A percentile compares a stretch with the other conserved stretches of the same genome.
phyloP scores from a whole-genome alignment of 1,140 invertebrate species.

The Anthonomus grandis region DNA sequence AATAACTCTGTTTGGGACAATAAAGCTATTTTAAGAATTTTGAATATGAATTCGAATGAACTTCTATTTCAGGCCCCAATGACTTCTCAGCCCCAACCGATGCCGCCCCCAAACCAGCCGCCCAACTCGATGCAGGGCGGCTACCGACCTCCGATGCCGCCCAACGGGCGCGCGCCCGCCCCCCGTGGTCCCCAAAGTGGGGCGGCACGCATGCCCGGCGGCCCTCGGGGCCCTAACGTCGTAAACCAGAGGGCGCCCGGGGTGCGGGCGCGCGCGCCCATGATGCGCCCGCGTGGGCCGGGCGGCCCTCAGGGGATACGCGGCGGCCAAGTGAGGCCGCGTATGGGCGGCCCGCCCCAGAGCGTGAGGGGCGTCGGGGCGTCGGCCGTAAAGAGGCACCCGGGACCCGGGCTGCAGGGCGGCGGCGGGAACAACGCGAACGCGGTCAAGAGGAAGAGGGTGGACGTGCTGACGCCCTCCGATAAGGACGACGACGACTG shows the following conservation, averaged over 20 bases:
- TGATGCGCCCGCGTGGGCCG: slow-evolving; percentile 30
- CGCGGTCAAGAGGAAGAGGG: slow-evolving; percentile 49
- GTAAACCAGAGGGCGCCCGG: slow-evolving; percentile 28
- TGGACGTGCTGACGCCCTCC: slow-evolving; percentile 56
- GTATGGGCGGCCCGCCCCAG: slow-evolving; percentile 21
- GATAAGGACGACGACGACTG: slow-evolving; percentile 61
- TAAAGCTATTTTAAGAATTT: no score
- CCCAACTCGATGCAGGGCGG: slow-evolving; percentile 28
- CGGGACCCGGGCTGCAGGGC: no score
- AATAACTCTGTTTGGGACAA: no score
- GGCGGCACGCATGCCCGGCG: slow-evolving; percentile 31
- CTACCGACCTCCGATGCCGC: slow-evolving; percentile 12
- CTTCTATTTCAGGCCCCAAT: slow-evolving; percentile 14
- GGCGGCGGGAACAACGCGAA: slow-evolving; percentile 31
- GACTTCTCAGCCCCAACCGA: slow-evolving; percentile 26
- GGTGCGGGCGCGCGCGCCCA: slow-evolving; percentile 27
- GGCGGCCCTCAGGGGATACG: no score
- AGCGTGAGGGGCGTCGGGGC: no score
- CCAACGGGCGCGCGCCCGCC: slow-evolving; percentile 29
- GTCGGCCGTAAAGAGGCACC: no score
- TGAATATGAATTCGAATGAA: no score
- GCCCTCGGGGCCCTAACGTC: slow-evolving; percentile 11
- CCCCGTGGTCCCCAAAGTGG: slow-evolving; percentile 28
- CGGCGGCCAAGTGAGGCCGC: slow-evolving; percentile 16
- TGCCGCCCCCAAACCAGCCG: slow-evolving; percentile 33